A percentile compares a stretch with the other conserved stretches of the same genome.
Evolutionary conservation across 2,113 vertebrate genomes (phyloP).

Genomic region (Protobothrops flavoviridis): DNA sequence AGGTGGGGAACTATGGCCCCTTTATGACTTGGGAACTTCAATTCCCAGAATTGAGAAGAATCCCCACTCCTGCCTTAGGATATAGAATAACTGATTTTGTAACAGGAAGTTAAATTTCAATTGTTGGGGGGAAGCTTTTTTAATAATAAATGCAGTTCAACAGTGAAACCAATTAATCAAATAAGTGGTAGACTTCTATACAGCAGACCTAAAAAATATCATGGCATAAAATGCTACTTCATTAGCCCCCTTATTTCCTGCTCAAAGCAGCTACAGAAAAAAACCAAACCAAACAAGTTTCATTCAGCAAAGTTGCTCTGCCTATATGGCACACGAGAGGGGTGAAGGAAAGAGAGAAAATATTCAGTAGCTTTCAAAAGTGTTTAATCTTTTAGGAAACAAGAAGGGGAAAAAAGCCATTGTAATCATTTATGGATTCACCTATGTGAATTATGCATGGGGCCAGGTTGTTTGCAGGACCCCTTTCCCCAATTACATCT

Average conservation of each 20-base stretch:
- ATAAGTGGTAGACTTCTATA: background rate
- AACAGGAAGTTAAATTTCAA: background rate
- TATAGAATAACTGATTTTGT: background rate
- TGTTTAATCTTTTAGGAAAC: fast-evolving
- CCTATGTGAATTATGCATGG: background rate
- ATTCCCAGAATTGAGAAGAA: background rate
- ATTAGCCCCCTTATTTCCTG: background rate
- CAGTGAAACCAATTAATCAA: background rate
- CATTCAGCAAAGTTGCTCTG: background rate
- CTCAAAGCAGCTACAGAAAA: background rate
- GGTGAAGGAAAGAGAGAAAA: background rate
- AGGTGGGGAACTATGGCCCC: background rate
- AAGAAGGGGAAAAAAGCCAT: background rate
- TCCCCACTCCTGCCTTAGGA: background rate
- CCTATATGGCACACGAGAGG: background rate
- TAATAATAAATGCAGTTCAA: background rate
- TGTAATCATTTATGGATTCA: background rate
- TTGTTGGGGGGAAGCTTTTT: background rate
- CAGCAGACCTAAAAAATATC: background rate
- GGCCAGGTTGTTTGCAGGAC: background rate
- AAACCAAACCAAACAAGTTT: background rate
- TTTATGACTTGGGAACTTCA: background rate
- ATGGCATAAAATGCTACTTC: background rate
- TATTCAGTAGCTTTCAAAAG: background rate
- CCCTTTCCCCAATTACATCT: background rate